Percentiles rank a stretch among this genome's conserved stretches.
Evolutionary conservation across 2,888 invertebrate genomes (phyloP).

Genomic region (Papilio demoleus): DNA sequence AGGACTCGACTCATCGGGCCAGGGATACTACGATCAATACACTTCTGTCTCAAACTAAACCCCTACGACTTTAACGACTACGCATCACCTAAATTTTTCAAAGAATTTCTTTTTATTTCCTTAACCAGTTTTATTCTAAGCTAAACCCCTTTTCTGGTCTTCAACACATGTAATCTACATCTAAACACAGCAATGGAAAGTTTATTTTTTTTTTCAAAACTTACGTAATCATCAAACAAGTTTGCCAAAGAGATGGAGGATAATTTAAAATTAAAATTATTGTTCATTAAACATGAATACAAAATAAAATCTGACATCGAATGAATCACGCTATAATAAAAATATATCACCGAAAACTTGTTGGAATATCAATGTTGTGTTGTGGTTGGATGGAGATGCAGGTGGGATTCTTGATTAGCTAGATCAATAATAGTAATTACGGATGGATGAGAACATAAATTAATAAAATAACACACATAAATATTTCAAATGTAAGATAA

Average conservation of each 20-base stretch:
- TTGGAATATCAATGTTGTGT: conserved; percentile 1
- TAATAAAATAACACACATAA: conserved; percentile 20
- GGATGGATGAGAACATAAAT: conserved; percentile 31
- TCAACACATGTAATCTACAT: conserved; percentile 5
- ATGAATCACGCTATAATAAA: conserved; percentile 20
- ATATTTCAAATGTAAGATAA: conserved; percentile 15
- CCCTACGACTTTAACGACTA: neutral
- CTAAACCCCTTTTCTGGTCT: neutral
- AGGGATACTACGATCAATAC: conserved; percentile 62
- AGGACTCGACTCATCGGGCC: conserved; percentile 58
- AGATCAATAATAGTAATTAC: conserved; percentile 26
- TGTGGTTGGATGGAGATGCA: neutral
- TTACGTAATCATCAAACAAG: conserved; percentile 25
- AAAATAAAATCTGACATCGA: conserved; percentile 3
- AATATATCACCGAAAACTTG: conserved; percentile 15
- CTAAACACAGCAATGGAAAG: conserved; percentile 2
- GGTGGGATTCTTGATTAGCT: conserved; percentile 6
- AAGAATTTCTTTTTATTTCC: neutral
- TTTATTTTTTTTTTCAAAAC: neutral
- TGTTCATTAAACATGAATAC: conserved; percentile 15
- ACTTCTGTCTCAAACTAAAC: conserved; percentile 45
- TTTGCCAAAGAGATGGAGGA: conserved; percentile 4
- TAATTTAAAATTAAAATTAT: conserved; percentile 27
- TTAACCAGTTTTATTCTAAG: neutral
- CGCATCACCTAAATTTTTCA: neutral